Conservation (phyloP, 2,113 vertebrate genomes). For the Herpailurus yagouaroundi region DNA sequence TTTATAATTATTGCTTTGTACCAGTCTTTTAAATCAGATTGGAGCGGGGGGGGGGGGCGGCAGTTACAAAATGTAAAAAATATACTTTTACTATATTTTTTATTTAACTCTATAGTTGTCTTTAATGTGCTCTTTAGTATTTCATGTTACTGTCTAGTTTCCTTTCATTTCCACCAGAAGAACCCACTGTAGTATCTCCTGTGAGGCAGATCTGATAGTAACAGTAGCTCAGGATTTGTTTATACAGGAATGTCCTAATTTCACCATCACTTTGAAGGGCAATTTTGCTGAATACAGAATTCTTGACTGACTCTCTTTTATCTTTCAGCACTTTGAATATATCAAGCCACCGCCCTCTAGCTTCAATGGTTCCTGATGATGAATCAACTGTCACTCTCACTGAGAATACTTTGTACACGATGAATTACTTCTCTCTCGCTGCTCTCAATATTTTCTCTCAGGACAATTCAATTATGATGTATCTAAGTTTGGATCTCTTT, state of each 20-base stretch:
- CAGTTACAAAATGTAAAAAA: neutral
- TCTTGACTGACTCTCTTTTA: neutral
- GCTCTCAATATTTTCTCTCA: neutral
- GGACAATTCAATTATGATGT: neutral
- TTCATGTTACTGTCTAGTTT: neutral
- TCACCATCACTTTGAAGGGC: neutral
- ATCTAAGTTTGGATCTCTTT: neutral
- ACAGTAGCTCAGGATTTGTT: neutral
- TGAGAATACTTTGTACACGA: neutral
- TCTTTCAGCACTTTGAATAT: neutral
- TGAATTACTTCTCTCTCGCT: neutral
- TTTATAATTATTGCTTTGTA: neutral
- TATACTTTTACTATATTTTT: neutral
- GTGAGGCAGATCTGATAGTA: neutral
- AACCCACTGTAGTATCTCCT: neutral
- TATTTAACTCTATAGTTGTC: neutral
- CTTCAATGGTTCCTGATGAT: neutral
- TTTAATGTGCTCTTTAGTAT: neutral
- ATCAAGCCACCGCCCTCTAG: neutral
- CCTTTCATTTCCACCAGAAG: neutral
- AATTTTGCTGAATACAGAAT: neutral
- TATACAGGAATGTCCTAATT: neutral
- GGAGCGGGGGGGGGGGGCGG: neutral
- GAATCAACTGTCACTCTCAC: neutral
- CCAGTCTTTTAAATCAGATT: neutral